phyloP scores from a whole-genome alignment of 2,888 invertebrate genomes.

The Folsomia manolachei region DNA sequence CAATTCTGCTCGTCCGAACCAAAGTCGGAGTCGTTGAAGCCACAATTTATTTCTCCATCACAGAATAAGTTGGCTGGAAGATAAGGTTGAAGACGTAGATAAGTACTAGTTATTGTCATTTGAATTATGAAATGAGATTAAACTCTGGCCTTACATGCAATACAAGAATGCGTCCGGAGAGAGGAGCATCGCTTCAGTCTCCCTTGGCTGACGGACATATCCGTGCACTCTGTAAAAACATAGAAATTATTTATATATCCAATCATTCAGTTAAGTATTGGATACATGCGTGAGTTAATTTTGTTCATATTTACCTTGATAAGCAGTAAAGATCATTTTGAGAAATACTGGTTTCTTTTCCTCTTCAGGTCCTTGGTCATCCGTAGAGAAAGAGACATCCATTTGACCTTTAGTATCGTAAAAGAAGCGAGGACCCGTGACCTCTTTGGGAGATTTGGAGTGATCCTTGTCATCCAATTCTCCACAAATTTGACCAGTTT shows the following conservation, averaged over 20 bases:
- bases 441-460: conserved; percentile 26
- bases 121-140: conserved; percentile 9
- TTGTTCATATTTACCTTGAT: conserved; percentile 26
- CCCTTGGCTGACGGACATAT: conserved; percentile 22
- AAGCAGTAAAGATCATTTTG: conserved; percentile 41
- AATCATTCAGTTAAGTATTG: neutral
- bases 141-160: conserved; percentile 21
- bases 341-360: conserved; percentile 30
- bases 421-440: conserved; percentile 38
- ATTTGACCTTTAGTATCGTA: conserved; percentile 38
- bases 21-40: conserved; percentile 42
- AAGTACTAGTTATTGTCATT: no score
- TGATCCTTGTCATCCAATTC: conserved; percentile 22
- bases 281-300: neutral
- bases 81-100: no score
- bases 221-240: conserved; percentile 34
- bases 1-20: conserved; percentile 36
- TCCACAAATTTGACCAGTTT: conserved; percentile 40
- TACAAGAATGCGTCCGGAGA: conserved; percentile 35
- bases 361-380: conserved; percentile 32
- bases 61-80: conserved; percentile 27
- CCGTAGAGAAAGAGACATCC: conserved; percentile 44
- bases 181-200: conserved; percentile 36
- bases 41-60: conserved; percentile 38
- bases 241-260: neutral